Conservation (phyloP, 2,888 invertebrate genomes). For the Chymomyza amoena region DNA sequence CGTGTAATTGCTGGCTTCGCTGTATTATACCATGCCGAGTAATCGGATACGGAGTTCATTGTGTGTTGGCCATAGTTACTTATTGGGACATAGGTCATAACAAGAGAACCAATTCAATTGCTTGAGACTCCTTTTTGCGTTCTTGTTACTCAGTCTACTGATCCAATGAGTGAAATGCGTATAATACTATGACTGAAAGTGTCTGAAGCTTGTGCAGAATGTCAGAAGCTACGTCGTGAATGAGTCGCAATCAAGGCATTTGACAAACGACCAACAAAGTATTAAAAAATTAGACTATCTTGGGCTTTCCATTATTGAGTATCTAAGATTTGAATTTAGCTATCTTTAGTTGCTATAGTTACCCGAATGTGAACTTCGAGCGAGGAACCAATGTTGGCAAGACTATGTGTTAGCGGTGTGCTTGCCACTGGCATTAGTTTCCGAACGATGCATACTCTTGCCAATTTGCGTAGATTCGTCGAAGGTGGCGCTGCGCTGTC, state of each 20-base stretch:
- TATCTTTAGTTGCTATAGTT: slow-evolving; percentile 68
- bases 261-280: slow-evolving; percentile 17
- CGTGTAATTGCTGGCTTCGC: too few relatives aligned
- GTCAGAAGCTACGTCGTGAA: slow-evolving; percentile 7
- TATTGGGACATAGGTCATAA: too few relatives aligned
- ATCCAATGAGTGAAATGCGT: too few relatives aligned
- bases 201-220: not conserved
- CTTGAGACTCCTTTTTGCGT: too few relatives aligned
- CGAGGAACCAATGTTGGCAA: slow-evolving; percentile 89
- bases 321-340: not conserved
- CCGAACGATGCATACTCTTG: slow-evolving; percentile 83
- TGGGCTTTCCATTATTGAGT: not conserved
- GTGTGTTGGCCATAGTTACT: too few relatives aligned
- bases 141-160: too few relatives aligned
- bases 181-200: not conserved
- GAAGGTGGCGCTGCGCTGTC: slow-evolving; percentile 81
- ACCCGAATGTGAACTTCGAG: slow-evolving; percentile 93
- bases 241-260: slow-evolving; percentile 24
- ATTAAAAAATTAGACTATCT: not conserved
- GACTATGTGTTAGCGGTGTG: slow-evolving; percentile 83
- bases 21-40: too few relatives aligned
- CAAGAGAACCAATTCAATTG: too few relatives aligned
- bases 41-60: too few relatives aligned
- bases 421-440: slow-evolving; percentile 87
- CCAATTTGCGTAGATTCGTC: slow-evolving; percentile 80